Conservation (phyloP, 2,888 invertebrate genomes). For the Linyphia triangularis region DNA sequence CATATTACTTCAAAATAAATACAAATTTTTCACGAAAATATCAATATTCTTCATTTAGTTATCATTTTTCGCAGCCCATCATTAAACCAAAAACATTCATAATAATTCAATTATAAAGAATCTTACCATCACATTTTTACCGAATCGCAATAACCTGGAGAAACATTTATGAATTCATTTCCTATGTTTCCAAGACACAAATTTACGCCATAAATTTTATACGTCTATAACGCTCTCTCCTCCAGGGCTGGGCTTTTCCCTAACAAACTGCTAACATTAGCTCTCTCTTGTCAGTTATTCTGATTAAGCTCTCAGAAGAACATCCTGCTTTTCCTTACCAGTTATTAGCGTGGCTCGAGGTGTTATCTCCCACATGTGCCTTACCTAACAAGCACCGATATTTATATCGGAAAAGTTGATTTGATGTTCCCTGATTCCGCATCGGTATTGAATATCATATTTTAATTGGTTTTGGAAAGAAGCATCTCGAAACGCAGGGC, state of each 20-base stretch:
- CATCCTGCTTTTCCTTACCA: not conserved
- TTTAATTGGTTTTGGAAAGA: conserved; percentile 32
- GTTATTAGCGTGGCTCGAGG: conserved; percentile 30
- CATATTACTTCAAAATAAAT: too few species aligned
- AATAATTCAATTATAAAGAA: not conserved
- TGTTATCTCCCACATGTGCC: conserved; percentile 10
- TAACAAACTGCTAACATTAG: conserved; percentile 27
- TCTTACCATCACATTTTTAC: not conserved
- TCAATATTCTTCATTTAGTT: too few species aligned
- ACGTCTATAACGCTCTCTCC: not conserved
- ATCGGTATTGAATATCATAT: conserved; percentile 27
- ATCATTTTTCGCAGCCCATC: too few species aligned
- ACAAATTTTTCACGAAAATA: too few species aligned
- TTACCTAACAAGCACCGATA: conserved; percentile 45
- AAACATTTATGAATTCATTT: not conserved
- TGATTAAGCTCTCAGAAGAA: conserved; percentile 21
- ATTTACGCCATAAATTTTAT: not conserved
- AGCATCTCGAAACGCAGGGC: not conserved
- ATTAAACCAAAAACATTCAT: not conserved
- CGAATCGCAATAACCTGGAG: not conserved
- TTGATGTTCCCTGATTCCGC: not conserved
- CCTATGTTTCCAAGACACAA: not conserved
- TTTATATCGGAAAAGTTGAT: conserved; percentile 33
- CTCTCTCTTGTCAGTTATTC: conserved; percentile 23
- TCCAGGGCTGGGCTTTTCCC: not conserved